phyloP scores from a whole-genome alignment of 2,113 vertebrate species.

The Pomatorhinus ruficollis region DNA sequence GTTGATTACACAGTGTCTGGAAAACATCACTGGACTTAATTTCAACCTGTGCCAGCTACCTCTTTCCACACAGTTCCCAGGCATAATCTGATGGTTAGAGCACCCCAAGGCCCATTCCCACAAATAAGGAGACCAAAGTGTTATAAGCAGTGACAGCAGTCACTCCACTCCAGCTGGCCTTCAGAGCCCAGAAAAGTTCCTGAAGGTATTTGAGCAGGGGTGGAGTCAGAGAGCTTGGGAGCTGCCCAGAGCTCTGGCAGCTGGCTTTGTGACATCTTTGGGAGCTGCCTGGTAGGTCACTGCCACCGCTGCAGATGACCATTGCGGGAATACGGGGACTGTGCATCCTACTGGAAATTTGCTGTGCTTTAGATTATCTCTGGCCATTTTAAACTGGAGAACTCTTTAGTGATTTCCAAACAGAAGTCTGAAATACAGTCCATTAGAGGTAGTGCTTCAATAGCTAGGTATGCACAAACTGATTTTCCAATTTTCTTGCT shows the following conservation, averaged over 20 bases:
- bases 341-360: background rate
- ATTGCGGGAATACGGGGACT: background rate
- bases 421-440: background rate
- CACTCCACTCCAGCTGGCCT: background rate
- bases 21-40: background rate
- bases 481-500: background rate
- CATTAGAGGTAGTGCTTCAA: background rate
- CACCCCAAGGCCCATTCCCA: background rate
- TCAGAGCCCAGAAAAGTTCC: background rate
- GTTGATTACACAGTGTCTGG: background rate
- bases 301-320: rapidly evolving
- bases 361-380: background rate
- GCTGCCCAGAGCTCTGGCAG: background rate
- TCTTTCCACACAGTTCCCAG: background rate
- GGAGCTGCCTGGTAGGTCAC: background rate
- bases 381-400: background rate
- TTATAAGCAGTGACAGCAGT: background rate
- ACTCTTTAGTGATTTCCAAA: background rate
- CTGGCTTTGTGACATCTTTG: background rate
- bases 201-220: background rate
- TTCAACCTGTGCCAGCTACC: background rate
- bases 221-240: background rate
- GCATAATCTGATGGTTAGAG: background rate
- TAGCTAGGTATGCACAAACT: background rate
- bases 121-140: rapidly evolving